phyloP scores from a whole-genome alignment of 2,797 vertebrate species.

The Paguma larvata region DNA sequence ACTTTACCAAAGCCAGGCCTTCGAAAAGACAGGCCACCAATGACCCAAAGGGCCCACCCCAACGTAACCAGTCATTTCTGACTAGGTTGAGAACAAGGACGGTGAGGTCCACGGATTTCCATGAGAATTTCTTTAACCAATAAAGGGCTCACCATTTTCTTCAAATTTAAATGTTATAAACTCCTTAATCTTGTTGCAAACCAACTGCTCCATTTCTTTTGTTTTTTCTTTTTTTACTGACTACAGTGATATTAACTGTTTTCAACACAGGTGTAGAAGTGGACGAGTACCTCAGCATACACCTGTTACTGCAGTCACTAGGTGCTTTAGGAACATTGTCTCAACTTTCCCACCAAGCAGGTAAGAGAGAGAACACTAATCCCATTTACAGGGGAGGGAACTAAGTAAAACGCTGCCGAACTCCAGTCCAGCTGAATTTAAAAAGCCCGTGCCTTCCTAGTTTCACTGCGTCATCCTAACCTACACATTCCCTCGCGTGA shows the following conservation, averaged over 20 bases:
- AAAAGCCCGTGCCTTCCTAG: not conserved
- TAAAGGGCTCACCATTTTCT: not conserved
- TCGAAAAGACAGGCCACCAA: no score
- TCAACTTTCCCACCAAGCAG: not conserved
- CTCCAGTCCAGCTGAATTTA: not conserved
- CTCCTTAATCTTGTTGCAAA: not conserved
- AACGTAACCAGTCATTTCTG: not conserved
- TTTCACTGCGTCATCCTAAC: not conserved
- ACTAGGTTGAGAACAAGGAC: not conserved
- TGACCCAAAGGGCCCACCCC: no score
- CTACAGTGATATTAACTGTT: not conserved
- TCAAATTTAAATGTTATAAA: not conserved
- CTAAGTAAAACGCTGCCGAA: not conserved
- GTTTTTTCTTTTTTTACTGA: not conserved
- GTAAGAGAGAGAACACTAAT: not conserved
- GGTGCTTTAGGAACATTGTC: not conserved
- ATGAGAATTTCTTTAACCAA: not conserved
- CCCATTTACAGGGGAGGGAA: not conserved
- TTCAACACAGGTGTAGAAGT: not conserved
- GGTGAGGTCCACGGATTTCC: not conserved
- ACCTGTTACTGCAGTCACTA: not conserved
- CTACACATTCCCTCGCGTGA: not conserved
- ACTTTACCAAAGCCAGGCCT: not conserved
- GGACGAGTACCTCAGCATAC: not conserved
- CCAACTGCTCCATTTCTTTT: not conserved